Evolutionary conservation across 2,888 invertebrate genomes (phyloP), one percentile per base, ranked within the genome.

Genomic region (Leucophenga maculata): DNA sequence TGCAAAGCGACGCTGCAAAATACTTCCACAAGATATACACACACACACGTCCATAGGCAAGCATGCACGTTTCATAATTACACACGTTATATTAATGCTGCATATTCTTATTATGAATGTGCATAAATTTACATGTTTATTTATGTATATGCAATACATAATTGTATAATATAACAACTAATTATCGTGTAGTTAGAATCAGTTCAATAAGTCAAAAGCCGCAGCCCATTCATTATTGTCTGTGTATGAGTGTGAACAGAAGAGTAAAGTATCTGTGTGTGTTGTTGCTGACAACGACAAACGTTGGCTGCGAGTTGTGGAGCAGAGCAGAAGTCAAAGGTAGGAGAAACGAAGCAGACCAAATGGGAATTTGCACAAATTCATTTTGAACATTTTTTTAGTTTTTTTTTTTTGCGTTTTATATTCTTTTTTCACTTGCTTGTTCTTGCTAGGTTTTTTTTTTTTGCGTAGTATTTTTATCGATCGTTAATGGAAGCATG

Each of bases 391-490:
- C 79, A 70, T 78, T 77, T 59, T 62, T 62, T 62, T 44, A 50
- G 18, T 13, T 20, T 46, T 32, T 6, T 46, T 46, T 75, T 39
- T 39, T 39, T 39, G 39, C 39, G 39, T 9, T 39, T 39, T 39
- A 39, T 39, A 11, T 39, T 39, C 39, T 39, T 39, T 9, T 8
- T 39, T 39, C 39, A 39, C 39, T 39, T 39, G 39, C 39, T 39
- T 39, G 39, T 39, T 39, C 39, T 39, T 39, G 39, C 9, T 39
- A 39, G 60, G 67, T 46, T 68, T 66, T 69, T 68, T 75, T 79
- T 82, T 86, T 86, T 86, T 86, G 87, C 87, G 86, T 86, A 85
- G 83, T 86, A 86, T 85, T 84, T 85, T 85, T 86, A 86, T 86
- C 85, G 86, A 86, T 86, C 83, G 83, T 69, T 78, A 69, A 68